Evolutionary conservation across 2,888 invertebrate species (phyloP).

Genomic region (Artemia sp.): DNA sequence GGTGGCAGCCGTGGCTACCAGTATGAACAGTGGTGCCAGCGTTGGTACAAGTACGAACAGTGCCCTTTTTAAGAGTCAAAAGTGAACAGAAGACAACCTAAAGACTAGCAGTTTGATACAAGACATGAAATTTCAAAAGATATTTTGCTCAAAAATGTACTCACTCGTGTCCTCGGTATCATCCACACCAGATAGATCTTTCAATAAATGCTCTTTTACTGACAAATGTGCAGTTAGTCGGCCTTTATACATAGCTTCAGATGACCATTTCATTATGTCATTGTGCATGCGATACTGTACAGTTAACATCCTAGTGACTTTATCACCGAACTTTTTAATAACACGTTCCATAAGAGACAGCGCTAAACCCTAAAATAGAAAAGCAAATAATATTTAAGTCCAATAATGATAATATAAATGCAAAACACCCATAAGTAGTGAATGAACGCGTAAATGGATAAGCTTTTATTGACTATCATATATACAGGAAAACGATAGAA

Average conservation of each 20-base stretch:
- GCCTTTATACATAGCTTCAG: constrained; percentile 37
- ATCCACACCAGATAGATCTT: constrained; percentile 33
- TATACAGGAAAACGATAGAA: too few species aligned
- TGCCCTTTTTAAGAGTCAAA: background rate
- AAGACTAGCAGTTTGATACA: background rate
- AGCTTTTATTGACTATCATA: too few species aligned
- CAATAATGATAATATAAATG: too few species aligned
- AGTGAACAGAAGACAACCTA: background rate
- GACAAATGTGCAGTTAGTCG: constrained; percentile 34
- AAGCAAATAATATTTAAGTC: too few species aligned
- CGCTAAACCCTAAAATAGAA: constrained; percentile 30
- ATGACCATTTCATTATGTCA: constrained; percentile 39
- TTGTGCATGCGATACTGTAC: constrained; percentile 41
- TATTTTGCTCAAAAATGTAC: constrained; percentile 17
- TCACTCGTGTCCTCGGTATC: constrained; percentile 32
- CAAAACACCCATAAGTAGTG: too few species aligned
- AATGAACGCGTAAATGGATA: too few species aligned
- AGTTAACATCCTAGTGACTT: constrained; percentile 34
- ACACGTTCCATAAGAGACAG: constrained; percentile 38
- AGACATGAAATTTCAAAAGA: constrained; percentile 14
- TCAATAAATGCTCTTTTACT: constrained; percentile 36
- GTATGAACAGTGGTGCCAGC: too few species aligned
- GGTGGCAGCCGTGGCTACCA: too few species aligned
- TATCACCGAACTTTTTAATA: constrained; percentile 30
- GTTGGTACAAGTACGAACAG: too few species aligned